These are phyloP conservation scores for Sinella curviseta DNA, from an alignment of 1,140 invertebrate species.

Conservation along the genomic window DNA sequence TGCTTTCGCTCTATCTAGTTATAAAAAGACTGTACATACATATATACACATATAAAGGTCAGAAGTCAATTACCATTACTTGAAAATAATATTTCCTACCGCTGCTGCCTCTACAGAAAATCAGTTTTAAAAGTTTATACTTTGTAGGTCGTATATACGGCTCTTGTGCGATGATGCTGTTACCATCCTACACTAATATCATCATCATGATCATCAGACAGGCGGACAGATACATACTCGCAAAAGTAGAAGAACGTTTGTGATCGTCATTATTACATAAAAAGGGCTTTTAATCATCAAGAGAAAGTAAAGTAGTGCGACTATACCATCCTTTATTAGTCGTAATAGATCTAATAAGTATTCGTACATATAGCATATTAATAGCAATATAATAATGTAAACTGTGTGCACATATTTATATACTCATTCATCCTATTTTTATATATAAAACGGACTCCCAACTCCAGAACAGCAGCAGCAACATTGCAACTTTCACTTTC, in stretches of 20 bases:
- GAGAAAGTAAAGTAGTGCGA: not conserved
- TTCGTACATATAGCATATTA: too few species aligned
- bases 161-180: too few species aligned
- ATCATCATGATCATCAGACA: too few species aligned
- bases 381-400: too few species aligned
- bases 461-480: slow-evolving; percentile 25
- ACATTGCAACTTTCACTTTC: slow-evolving; percentile 10
- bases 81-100: not conserved
- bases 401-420: too few species aligned
- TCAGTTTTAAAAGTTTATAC: too few species aligned
- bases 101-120: not conserved
- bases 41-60: slow-evolving; percentile 3
- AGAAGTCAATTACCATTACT: slow-evolving; percentile 18
- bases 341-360: too few species aligned
- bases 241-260: not conserved
- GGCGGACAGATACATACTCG: too few species aligned
- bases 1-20: not conserved
- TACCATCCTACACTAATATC: too few species aligned
- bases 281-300: not conserved
- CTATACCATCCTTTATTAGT: not conserved
- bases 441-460: slow-evolving; percentile 19
- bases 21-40: too few species aligned
- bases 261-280: not conserved
- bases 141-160: too few species aligned
- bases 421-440: too few species aligned